Evolutionary conservation across 1,140 invertebrate species (phyloP).

Genomic region (Acromyrmex echinatior): DNA sequence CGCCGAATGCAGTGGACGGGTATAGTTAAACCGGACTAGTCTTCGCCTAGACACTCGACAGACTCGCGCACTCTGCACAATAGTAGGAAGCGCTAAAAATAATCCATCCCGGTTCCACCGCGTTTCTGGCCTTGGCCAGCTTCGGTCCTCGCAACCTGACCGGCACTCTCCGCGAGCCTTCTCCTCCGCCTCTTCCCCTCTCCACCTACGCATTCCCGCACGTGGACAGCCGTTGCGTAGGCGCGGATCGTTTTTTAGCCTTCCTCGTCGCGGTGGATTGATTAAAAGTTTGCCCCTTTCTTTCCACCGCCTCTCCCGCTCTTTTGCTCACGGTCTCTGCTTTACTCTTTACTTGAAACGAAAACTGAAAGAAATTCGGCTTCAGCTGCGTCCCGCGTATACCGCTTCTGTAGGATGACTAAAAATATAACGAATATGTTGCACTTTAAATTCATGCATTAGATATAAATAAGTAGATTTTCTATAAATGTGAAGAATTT

Average conservation of each 20-base stretch:
- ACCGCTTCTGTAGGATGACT: not conserved
- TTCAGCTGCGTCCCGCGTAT: not conserved
- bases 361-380: not conserved
- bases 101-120: slow-evolving; percentile 73
- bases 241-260: slow-evolving; percentile 30
- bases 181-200: not conserved
- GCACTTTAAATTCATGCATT: not conserved
- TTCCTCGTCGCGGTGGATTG: slow-evolving; percentile 37
- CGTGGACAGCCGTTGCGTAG: slow-evolving; percentile 52
- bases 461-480: not conserved
- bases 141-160: slow-evolving; percentile 76
- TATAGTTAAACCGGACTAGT: slow-evolving; percentile 65
- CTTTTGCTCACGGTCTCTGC: not conserved
- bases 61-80: slow-evolving; percentile 78
- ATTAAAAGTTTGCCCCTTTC: slow-evolving; percentile 54
- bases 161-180: slow-evolving; percentile 48
- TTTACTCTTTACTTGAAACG: slow-evolving; percentile 36
- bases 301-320: not conserved
- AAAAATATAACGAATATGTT: not conserved
- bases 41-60: slow-evolving; percentile 78
- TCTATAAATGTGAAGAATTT: not conserved
- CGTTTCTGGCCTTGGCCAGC: slow-evolving; percentile 79
- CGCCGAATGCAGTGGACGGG: not conserved
- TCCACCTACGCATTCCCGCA: slow-evolving; percentile 28
- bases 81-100: slow-evolving; percentile 82